Evolutionary conservation across 2,113 vertebrate genomes (phyloP), one percentile per base, ranked within the genome.

Genomic region (Bombycilla garrulus): DNA sequence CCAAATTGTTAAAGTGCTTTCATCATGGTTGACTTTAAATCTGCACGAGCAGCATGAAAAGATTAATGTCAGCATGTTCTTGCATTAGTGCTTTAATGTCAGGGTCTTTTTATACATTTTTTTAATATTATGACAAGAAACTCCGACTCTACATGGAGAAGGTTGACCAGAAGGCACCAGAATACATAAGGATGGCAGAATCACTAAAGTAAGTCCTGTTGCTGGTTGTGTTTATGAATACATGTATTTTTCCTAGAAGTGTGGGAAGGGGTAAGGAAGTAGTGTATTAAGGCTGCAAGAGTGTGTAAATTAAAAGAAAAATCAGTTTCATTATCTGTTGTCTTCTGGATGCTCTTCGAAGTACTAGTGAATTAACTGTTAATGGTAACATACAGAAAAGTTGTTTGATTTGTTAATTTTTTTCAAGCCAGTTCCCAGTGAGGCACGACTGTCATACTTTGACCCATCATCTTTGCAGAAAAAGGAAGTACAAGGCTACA

Each of bases 171-270:
- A 99, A 98, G 89, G 99, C 99, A 21, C 99, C 99, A 14, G 99
- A 99, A 66, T 99, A 99, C 82, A 98, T 99, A 86, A 98, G 87
- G 97, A 99, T 99, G 98, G 99, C 99, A 9, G 98, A 99, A 77
- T 99, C 99, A 8, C 98, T 99, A 6, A 99, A 99, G 99, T 99
- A 98, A 98, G 98, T 38, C 11, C n/a, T 56, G 23, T 21, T 29
- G 17, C 35, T 87, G 20, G 19, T 80, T 76, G 61, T 42, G 6
- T 56, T 91, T 38, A 62, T 71, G 35, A 81, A 51, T 54, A 11
- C 26, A 29, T 60, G 6, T 76, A 25, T 60, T 62, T 76, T 85
- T 77, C 31, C 33, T 83, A 21, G 3, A 74, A 65, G n/a, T n/a
- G 18, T 58, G 42, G n/a, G 48, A 76, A 93, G 29, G 28, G 67